Evolutionary conservation across 2,113 vertebrate genomes (phyloP).

Genomic region (Centropristis striata): DNA sequence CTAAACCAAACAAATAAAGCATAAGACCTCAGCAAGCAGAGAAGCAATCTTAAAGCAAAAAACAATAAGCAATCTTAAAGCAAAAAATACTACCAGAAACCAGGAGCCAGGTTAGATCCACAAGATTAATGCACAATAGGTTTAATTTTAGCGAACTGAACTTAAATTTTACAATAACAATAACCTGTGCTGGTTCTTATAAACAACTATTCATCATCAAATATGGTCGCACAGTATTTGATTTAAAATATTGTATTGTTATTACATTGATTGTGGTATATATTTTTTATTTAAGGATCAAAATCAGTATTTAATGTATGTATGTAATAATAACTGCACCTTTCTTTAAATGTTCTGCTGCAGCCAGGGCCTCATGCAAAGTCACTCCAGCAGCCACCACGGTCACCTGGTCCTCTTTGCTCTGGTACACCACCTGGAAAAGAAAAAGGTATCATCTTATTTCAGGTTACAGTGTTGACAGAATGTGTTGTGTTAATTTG

Average conservation of each 20-base stretch:
- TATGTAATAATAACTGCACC: no score
- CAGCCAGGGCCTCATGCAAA: slow-evolving; percentile 93
- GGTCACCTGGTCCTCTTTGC: slow-evolving; percentile 94
- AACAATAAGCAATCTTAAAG: no score
- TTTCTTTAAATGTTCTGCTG: slow-evolving; percentile 94
- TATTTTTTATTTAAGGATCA: background rate
- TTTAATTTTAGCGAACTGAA: no score
- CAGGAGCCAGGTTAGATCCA: no score
- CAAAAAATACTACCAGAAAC: no score
- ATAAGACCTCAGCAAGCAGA: no score
- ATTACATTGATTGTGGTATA: background rate
- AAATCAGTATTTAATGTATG: background rate
- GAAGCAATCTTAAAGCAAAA: no score
- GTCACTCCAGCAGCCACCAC: slow-evolving; percentile 94
- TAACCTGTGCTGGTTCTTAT: background rate
- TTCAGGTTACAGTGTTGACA: background rate
- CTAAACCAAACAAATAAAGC: no score
- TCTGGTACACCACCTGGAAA: slow-evolving; percentile 91
- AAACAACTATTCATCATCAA: background rate
- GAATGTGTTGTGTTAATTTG: background rate
- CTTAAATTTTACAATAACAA: no score
- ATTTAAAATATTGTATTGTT: background rate
- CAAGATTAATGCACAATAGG: no score
- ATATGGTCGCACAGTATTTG: background rate
- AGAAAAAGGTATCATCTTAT: background rate